phyloP scores from a whole-genome alignment of 2,797 vertebrate species.

The Podarcis lilfordi region DNA sequence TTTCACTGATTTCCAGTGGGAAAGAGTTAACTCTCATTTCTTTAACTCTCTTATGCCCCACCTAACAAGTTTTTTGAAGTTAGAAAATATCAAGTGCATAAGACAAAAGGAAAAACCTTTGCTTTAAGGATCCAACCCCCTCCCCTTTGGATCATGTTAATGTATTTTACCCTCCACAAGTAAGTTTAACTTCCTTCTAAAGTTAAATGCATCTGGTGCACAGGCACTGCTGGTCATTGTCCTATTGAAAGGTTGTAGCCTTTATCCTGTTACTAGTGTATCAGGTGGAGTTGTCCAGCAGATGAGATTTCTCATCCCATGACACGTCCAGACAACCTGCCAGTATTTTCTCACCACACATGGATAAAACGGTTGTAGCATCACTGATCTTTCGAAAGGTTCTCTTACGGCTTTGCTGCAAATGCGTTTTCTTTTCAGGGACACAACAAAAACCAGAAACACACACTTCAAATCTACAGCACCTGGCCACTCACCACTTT shows the following conservation, averaged over 20 bases:
- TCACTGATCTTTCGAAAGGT: not conserved
- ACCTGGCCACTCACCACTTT: slow-evolving; percentile 82
- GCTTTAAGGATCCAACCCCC: not conserved
- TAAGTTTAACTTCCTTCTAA: not conserved
- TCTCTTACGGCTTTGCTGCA: not conserved
- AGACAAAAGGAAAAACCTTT: not conserved
- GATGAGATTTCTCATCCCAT: not conserved
- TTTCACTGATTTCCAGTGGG: not conserved
- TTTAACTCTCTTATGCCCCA: not conserved
- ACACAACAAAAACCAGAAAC: not conserved
- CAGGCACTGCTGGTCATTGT: not conserved
- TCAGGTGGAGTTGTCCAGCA: not conserved
- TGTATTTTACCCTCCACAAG: not conserved
- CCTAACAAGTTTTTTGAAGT: not conserved
- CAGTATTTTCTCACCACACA: not conserved
- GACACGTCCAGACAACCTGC: not conserved
- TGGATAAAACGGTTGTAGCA: not conserved
- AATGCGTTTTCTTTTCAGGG: not conserved
- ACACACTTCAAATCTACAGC: not conserved
- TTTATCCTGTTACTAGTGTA: not conserved
- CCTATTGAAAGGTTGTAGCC: not conserved
- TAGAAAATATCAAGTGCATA: not conserved
- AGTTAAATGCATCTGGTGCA: not conserved
- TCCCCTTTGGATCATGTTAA: too few relatives aligned
- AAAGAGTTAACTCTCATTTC: not conserved